Evolutionary conservation across 2,113 vertebrate genomes (phyloP), one percentile per base, ranked within the genome.

Genomic region (Pachypanchax playfairii): DNA sequence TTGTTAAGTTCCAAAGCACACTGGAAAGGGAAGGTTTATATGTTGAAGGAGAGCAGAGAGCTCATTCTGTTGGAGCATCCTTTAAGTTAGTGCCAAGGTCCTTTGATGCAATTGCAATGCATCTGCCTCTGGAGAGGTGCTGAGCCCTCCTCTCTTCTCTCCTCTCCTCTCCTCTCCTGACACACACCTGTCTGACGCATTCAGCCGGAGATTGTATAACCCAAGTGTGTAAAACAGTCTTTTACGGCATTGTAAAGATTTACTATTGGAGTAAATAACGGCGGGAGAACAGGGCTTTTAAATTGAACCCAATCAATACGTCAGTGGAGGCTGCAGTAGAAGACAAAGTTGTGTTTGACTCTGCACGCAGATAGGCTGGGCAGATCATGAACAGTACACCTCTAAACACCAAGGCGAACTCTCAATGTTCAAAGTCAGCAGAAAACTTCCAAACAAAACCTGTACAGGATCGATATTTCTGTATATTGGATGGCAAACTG

Each of bases 181-280:
- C 84, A 84, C 82, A 86, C 64, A 75, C 70, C 79, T 73, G 82
- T 85, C 80, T 81, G 76, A 65, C 68, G 52, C 49, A 74, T 79
- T 85, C 81, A 84, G 73, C 51, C 69, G 82, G 78, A 84, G 82
- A 80, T 83, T 82, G 76, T 80, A 78, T 88, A 89, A 83, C 73
- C 72, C 65, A 56, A 90, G 86, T 91, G 89, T 88, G 89, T 92
- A 90, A 92, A 92, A 91, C 82, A 83, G 84, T 89, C 83, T 87
- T 92, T 92, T 90, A 92, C 90, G 65, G 79, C 90, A 91, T 87
- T 90, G 90, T 91, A 91, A 92, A 92, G 90, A 91, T 91, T 92
- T 91, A 92, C 89, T 82, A 88, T 86, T 87, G 86, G 85, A 89
- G 89, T 92, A 91, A 92, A 92, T 92, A 92, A 91, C 68, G 50